Conservation (phyloP, 1,140 invertebrate species). For the Aphidius gifuensis region DNA sequence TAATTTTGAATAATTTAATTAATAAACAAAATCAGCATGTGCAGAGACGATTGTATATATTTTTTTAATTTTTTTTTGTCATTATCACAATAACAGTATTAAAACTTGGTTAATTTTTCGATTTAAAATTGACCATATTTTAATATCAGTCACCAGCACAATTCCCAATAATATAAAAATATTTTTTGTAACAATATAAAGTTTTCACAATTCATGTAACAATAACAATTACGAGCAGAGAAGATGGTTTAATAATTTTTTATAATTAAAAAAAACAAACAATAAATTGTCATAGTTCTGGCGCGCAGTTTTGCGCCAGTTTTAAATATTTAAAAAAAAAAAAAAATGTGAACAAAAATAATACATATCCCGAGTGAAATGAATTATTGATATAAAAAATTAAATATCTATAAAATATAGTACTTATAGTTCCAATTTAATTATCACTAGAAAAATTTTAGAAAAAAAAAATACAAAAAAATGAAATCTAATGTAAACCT, state of each 20-base stretch:
- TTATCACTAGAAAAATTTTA: constrained; percentile 16
- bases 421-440: constrained; percentile 20
- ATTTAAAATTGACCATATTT: neutral
- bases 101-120: constrained; percentile 3
- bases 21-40: constrained; percentile 22
- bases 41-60: neutral
- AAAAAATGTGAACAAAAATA: constrained; percentile 11
- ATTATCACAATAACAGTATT: neutral
- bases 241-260: constrained; percentile 3
- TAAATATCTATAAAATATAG: constrained; percentile 16
- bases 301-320: constrained; percentile 15
- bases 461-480: constrained; percentile 30
- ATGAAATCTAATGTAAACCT: constrained; percentile 48
- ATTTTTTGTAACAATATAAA: constrained; percentile 9
- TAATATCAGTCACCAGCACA: constrained; percentile 19
- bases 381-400: constrained; percentile 12
- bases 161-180: constrained; percentile 12
- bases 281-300: neutral
- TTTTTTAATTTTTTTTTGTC: neutral
- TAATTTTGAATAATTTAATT: no score
- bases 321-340: constrained; percentile 17
- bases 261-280: no score
- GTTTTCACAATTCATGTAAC: constrained; percentile 20
- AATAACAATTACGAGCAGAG: constrained; percentile 13
- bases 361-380: constrained; percentile 18